A percentile compares a stretch with the other conserved stretches of the same genome.
Evolutionary conservation across 2,888 invertebrate species (phyloP).

Genomic region (Drosophila hawaiiensis): DNA sequence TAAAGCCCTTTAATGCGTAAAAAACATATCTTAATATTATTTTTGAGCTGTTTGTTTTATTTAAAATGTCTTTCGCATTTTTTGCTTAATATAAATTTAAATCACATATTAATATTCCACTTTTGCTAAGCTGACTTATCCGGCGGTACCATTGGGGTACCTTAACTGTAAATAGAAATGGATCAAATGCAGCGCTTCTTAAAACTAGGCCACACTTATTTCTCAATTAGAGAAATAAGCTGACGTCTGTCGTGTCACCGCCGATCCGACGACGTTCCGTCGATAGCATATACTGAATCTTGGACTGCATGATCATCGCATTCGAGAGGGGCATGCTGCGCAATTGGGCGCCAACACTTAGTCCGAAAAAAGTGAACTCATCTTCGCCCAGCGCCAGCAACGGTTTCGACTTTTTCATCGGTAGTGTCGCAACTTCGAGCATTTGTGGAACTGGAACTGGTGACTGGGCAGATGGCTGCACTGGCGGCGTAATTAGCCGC

Average conservation of each 20-base stretch:
- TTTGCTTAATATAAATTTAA: background rate
- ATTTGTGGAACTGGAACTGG: background rate
- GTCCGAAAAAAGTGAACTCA: slow-evolving; percentile 68
- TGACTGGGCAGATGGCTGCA: background rate
- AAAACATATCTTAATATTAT: background rate
- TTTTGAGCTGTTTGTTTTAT: background rate
- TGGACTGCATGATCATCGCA: slow-evolving; percentile 71
- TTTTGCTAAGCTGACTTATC: background rate
- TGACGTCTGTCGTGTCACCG: slow-evolving; percentile 43
- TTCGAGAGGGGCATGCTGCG: slow-evolving; percentile 62
- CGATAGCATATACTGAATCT: slow-evolving; percentile 63
- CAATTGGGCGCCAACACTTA: slow-evolving; percentile 67
- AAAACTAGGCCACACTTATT: background rate
- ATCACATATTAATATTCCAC: slow-evolving; percentile 3
- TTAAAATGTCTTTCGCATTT: background rate
- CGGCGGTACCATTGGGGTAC: background rate
- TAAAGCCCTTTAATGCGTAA: background rate
- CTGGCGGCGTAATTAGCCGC: slow-evolving; percentile 17
- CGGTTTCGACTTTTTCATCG: background rate
- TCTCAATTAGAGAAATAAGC: slow-evolving; percentile 5
- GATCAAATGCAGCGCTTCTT: background rate
- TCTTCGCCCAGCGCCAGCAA: slow-evolving; percentile 47
- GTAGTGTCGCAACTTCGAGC: background rate
- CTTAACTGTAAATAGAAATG: background rate
- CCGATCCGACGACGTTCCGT: slow-evolving; percentile 60